Conservation (phyloP, 2,113 vertebrate species). For the Brachypodius melanocephalos region DNA sequence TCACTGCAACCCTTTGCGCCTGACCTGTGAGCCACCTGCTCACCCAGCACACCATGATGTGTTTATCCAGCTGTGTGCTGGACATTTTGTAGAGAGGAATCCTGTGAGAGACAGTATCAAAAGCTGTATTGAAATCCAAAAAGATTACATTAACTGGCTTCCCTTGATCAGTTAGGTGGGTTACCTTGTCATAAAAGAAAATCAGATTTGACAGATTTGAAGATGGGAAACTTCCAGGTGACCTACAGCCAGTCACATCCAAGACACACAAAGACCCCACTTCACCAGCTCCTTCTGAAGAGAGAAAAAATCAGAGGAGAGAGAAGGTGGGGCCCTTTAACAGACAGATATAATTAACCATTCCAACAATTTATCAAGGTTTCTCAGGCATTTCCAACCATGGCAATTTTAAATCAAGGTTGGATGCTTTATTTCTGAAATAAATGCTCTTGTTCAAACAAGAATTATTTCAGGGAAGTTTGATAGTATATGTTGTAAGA, state of each 20-base stretch:
- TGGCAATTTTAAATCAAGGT: constrained; percentile 19
- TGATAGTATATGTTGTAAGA: constrained; percentile 31
- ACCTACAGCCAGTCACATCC: not conserved
- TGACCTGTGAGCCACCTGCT: accelerated
- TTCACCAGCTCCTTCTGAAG: not conserved
- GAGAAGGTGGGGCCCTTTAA: not conserved
- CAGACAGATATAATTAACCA: not conserved
- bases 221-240: not conserved
- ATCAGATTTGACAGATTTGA: not conserved
- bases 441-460: constrained; percentile 53
- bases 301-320: not conserved
- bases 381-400: constrained; percentile 24
- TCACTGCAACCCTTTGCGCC: not conserved
- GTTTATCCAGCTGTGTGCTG: not conserved
- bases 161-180: not conserved
- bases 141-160: not conserved
- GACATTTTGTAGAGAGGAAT: not conserved
- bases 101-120: not conserved
- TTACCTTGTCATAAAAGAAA: not conserved
- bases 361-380: not conserved
- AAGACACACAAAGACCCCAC: not conserved
- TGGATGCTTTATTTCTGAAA: constrained; percentile 46
- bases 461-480: constrained; percentile 53
- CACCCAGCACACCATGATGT: not conserved
- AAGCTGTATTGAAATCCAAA: not conserved